These are phyloP conservation scores for Pampus argenteus DNA, from an alignment of 2,797 vertebrate genomes.

Conservation along the genomic window DNA sequence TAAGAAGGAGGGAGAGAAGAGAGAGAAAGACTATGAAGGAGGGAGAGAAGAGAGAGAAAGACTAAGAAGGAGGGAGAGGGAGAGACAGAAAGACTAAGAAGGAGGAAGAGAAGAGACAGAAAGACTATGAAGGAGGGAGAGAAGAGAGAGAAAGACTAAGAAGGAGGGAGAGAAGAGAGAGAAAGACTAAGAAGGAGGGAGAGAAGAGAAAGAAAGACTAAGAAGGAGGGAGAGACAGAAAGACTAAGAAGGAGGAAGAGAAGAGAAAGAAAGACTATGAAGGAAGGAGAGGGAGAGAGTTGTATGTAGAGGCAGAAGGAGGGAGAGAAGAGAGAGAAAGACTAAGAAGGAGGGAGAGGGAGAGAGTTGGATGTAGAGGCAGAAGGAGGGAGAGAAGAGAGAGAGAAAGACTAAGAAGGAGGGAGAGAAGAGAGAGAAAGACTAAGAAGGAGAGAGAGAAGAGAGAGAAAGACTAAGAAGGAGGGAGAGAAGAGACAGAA, in stretches of 20 bases:
- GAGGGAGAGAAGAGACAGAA: conserved; percentile 33
- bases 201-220: conserved; percentile 37
- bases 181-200: too few relatives aligned
- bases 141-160: conserved; percentile 39
- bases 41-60: too few relatives aligned
- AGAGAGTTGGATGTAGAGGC: too few relatives aligned
- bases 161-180: conserved; percentile 29
- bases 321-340: conserved; percentile 37
- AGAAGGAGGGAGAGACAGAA: conserved; percentile 30
- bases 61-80: conserved; percentile 33
- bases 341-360: conserved; percentile 32
- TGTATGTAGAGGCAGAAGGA: too few relatives aligned
- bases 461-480: too few relatives aligned
- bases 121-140: too few relatives aligned
- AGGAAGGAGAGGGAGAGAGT: conserved; percentile 28
- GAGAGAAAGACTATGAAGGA: conserved; percentile 39
- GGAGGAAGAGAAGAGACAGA: conserved; percentile 31
- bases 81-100: conserved; percentile 40
- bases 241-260: conserved; percentile 34
- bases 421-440: conserved; percentile 37
- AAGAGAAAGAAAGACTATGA: conserved; percentile 38
- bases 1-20: conserved; percentile 29
- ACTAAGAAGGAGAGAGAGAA: conserved; percentile 33
- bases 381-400: conserved; percentile 30
- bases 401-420: conserved; percentile 45